A percentile compares a stretch with the other conserved stretches of the same genome.
Conservation (phyloP, 2,113 vertebrate species). For the Antigone vipio region DNA sequence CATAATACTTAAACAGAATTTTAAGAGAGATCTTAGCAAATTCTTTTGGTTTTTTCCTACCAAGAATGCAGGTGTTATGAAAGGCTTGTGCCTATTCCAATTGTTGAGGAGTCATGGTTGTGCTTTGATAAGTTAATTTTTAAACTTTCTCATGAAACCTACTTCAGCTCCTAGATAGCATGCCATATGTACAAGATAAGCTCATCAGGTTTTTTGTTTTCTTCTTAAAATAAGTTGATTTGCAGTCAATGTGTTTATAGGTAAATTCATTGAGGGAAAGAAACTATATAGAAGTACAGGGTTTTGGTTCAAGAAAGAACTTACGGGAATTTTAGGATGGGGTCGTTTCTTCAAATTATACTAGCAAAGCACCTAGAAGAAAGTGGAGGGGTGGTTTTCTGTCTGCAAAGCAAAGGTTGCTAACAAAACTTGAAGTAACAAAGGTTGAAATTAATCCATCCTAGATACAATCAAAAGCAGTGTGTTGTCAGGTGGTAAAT, state of each 20-base stretch:
- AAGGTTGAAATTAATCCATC: not conserved
- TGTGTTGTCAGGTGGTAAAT: not conserved
- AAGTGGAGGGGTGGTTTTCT: not conserved
- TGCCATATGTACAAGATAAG: not conserved
- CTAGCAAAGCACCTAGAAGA: not conserved
- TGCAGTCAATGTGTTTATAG: not conserved
- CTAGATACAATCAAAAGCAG: not conserved
- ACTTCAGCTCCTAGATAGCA: not conserved
- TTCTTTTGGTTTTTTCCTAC: not conserved
- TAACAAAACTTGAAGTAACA: not conserved
- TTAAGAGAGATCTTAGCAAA: not conserved
- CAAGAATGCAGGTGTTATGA: not conserved
- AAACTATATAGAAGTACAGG: not conserved
- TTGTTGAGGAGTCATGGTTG: not conserved
- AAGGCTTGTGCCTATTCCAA: not conserved
- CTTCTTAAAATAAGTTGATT: not conserved
- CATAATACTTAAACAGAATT: not conserved
- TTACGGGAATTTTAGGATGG: not conserved
- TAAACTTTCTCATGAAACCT: not conserved
- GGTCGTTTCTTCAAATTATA: not conserved
- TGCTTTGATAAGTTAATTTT: slow-evolving; percentile 43
- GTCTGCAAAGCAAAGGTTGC: not conserved
- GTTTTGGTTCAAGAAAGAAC: not conserved
- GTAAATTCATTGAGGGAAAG: not conserved
- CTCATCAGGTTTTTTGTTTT: not conserved